Base-by-base conservation (phyloP, 2,113 vertebrate species). In the Vidua macroura region DNA sequence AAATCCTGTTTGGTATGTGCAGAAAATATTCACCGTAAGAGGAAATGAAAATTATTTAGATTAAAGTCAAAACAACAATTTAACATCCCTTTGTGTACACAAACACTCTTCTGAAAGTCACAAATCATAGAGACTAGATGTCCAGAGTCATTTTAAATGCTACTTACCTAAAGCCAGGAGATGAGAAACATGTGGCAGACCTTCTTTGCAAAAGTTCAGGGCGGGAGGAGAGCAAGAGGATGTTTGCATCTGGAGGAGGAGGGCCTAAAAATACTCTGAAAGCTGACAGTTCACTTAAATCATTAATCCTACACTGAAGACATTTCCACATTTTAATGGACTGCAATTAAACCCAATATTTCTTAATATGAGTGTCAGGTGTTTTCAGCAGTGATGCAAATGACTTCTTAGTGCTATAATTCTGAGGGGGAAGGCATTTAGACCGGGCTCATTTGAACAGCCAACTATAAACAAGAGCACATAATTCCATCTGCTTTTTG, bases 401-500 rank as follows among this genome's bases (percentile, higher is more conserved):
- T 96, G 97, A 96, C 97, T 96, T 97, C 97, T 98, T 88, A 96
- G 97, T 95, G 97, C 97, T 97, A 63, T 96, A 92, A 92, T 88
- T 95, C 98, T 97, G 98, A 97, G 97, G 97, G 98, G 97, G 90
- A 97, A 98, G 96, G 97, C 97, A 98, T 98, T 98, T 98, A 98
- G 96, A 96, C 60, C 35, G 37, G 95, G 96, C 94, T 97, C 92
- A 97, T 96, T 97, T 97, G 97, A 97, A 93, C 94, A 96, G 97
- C 97, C 95, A 97, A 97, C 97, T 97, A 97, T 99, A 99, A 99
- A 99, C 98, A 98, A 98, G 95, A 97, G 97, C 96, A 95, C 97
- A 98, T 98, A 98, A 98, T 98, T 97, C 97, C 97, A 95, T 98
- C 98, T 97, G 97, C 96, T 98, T 96, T 97, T 97, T 96, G 97